A percentile compares a stretch with the other conserved stretches of the same genome.
Conservation (phyloP, 1,140 invertebrate genomes). For the Zaprionus tsacasi region DNA sequence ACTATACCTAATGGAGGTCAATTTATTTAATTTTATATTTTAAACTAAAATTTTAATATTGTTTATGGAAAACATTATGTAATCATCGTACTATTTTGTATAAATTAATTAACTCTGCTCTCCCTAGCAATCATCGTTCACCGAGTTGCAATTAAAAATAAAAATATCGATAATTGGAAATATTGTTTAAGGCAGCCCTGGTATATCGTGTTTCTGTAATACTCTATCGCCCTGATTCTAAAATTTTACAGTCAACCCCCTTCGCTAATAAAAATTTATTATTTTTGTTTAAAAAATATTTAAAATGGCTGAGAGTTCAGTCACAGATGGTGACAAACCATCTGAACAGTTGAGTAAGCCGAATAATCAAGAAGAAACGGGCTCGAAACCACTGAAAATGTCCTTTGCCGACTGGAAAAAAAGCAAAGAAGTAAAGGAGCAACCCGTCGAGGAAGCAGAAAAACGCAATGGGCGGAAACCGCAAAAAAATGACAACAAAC, state of each 20-base stretch:
- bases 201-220: conserved; percentile 1
- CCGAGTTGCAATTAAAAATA: not conserved
- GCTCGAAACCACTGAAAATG: conserved; percentile 50
- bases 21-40: not conserved
- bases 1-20: not conserved
- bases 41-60: not conserved
- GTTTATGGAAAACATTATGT: too few species aligned
- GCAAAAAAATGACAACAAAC: conserved; percentile 28
- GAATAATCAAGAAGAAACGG: conserved; percentile 12
- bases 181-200: conserved; percentile 15
- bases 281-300: conserved; percentile 10
- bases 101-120: too few species aligned
- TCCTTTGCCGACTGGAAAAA: conserved; percentile 77
- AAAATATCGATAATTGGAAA: conserved; percentile 9
- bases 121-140: not conserved
- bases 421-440: conserved; percentile 50
- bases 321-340: not conserved
- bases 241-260: conserved; percentile 17
- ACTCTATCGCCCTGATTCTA: conserved; percentile 25
- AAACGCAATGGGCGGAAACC: conserved; percentile 38
- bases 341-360: not conserved
- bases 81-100: too few species aligned
- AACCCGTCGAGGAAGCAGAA: conserved; percentile 6
- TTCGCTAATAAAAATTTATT: conserved; percentile 10
- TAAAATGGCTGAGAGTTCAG: conserved; percentile 44